Evolutionary conservation across 1,140 invertebrate genomes (phyloP).

Genomic region (Pseudachorutes palmiensis): DNA sequence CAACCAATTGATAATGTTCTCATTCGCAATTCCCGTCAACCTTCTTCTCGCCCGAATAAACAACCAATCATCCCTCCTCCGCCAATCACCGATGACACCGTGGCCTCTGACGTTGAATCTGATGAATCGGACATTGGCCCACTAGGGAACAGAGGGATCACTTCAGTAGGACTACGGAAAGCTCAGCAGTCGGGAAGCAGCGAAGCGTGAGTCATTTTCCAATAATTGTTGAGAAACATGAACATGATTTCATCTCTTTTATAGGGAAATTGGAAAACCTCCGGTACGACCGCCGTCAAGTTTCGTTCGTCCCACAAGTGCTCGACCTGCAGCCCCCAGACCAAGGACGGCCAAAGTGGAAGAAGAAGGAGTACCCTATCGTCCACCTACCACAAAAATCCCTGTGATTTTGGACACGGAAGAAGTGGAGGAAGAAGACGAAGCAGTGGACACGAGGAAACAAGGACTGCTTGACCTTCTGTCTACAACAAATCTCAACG

Average conservation of each 20-base stretch:
- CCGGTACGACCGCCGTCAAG: not conserved
- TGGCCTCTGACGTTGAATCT: not conserved
- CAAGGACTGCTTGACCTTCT: not conserved
- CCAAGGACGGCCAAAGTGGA: constrained; percentile 30
- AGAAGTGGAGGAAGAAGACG: not conserved
- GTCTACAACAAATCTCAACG: not conserved
- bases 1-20: too few species aligned
- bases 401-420: constrained; percentile 4
- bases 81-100: not conserved
- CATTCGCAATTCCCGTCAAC: too few species aligned
- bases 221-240: not conserved
- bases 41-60: not conserved
- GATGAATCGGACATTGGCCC: not conserved
- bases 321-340: constrained; percentile 40
- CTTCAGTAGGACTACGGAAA: not conserved
- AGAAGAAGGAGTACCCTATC: constrained; percentile 25
- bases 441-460: not conserved
- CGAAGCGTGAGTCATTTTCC: not conserved
- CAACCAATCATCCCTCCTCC: not conserved
- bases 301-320: constrained; percentile 51
- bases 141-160: not conserved
- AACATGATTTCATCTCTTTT: not conserved
- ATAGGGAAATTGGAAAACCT: not conserved
- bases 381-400: constrained; percentile 7
- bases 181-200: not conserved